A percentile compares a stretch with the other conserved stretches of the same genome.
These are phyloP conservation scores for Saturnia pavonia DNA, from an alignment of 2,888 invertebrate genomes.

Conservation along the genomic window DNA sequence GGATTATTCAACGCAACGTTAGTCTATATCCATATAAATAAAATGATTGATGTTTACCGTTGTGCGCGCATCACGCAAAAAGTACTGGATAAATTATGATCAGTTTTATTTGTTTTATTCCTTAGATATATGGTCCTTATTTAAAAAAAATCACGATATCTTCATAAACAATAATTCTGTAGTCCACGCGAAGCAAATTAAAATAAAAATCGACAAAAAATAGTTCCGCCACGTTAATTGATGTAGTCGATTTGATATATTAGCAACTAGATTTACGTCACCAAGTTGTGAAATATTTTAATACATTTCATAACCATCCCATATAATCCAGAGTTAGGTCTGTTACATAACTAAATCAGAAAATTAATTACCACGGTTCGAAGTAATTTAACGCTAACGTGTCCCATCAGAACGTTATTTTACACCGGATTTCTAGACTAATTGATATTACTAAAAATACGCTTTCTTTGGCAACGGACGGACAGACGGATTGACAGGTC, in stretches of 20 bases:
- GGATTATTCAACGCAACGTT: too few relatives aligned
- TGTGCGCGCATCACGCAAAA: too few relatives aligned
- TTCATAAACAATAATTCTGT: too few relatives aligned
- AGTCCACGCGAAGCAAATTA: too few relatives aligned
- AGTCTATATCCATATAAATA: too few relatives aligned
- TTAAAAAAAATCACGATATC: too few relatives aligned
- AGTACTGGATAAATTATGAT: too few relatives aligned
- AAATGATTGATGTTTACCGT: too few relatives aligned
- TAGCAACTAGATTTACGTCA: not conserved
- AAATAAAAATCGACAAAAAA: too few relatives aligned
- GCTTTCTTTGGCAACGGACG: conserved; percentile 42
- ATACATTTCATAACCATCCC: not conserved
- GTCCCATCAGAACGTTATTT: conserved; percentile 28
- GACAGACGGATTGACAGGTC: conserved; percentile 48
- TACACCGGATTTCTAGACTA: conserved; percentile 55
- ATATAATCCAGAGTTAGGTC: not conserved
- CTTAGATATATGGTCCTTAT: too few relatives aligned
- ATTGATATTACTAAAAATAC: conserved; percentile 63
- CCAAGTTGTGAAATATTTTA: not conserved
- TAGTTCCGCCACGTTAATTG: not conserved
- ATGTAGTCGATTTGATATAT: too few relatives aligned
- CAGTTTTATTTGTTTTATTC: too few relatives aligned
- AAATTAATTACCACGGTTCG: conserved; percentile 10
- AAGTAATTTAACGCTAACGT: conserved; percentile 26
- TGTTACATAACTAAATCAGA: conserved; percentile 15